Percentiles rank a stretch among this genome's conserved stretches.
Conservation (phyloP, 2,797 vertebrate species). For the Xenopus petersii region DNA sequence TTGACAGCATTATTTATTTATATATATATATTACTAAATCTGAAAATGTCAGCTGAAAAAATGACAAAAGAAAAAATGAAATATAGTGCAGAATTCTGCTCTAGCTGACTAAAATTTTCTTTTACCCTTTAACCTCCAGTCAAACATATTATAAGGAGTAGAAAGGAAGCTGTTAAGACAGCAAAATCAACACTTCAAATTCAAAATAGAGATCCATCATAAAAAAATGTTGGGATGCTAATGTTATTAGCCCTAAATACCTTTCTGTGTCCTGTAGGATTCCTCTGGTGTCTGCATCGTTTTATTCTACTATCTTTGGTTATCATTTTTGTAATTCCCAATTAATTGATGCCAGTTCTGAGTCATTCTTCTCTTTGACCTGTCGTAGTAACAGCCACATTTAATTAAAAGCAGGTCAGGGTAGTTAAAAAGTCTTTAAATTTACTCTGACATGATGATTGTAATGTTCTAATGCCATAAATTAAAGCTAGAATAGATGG, state of each 20-base stretch:
- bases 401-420: conserved; percentile 46
- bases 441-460: conserved; percentile 44
- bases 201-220: too few relatives aligned
- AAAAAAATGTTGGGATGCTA: too few relatives aligned
- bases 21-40: too few relatives aligned
- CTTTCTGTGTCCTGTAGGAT: neutral
- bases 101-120: too few relatives aligned
- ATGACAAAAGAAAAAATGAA: too few relatives aligned
- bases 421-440: conserved; percentile 49
- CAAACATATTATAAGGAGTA: too few relatives aligned
- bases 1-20: too few relatives aligned
- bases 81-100: too few relatives aligned
- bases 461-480: conserved; percentile 35
- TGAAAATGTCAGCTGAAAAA: too few relatives aligned
- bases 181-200: too few relatives aligned
- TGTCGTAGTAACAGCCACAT: conserved; percentile 43
- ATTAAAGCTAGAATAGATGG: conserved; percentile 32
- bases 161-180: too few relatives aligned
- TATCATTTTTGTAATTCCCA: conserved; percentile 20
- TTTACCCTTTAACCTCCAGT: neutral
- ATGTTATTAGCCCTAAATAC: too few relatives aligned
- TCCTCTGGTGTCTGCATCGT: neutral
- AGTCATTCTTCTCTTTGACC: conserved; percentile 35
- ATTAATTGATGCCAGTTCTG: conserved; percentile 42
- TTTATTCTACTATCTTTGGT: neutral